Percentiles rank a stretch among this genome's conserved stretches.
Conservation (phyloP, 2,113 vertebrate species). For the Istiophorus platypterus region DNA sequence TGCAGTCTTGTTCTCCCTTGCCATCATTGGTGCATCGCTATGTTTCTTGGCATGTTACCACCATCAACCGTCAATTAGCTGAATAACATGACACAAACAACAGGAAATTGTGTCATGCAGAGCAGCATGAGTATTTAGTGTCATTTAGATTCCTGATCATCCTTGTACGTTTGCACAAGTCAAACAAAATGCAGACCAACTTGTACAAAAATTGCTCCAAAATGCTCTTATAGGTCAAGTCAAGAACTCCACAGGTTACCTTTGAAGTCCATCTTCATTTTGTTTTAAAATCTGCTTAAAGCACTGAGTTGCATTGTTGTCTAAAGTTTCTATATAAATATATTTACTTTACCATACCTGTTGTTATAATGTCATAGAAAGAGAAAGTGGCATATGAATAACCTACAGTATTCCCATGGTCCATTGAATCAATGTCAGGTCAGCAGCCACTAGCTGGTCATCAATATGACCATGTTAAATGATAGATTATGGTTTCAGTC, state of each 20-base stretch:
- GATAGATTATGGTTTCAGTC: conserved; percentile 45
- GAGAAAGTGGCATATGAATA: conserved; percentile 10
- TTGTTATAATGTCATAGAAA: conserved; percentile 8
- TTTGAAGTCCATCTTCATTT: too few relatives aligned
- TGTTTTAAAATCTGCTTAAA: not conserved
- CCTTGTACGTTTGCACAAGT: not conserved
- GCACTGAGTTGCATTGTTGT: not conserved
- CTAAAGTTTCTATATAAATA: not conserved
- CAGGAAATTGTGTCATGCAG: not conserved
- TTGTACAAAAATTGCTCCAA: not conserved
- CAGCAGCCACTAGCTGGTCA: conserved; percentile 41
- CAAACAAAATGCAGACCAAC: not conserved
- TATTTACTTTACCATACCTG: not conserved
- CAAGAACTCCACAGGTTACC: too few relatives aligned
- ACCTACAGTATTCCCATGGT: conserved; percentile 7
- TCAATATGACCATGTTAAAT: conserved; percentile 30
- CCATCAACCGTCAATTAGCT: not conserved
- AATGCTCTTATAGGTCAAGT: too few relatives aligned
- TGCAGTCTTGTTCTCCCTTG: not conserved
- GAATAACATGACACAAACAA: not conserved
- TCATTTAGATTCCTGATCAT: not conserved
- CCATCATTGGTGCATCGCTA: not conserved
- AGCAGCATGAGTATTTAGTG: not conserved
- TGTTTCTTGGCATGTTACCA: not conserved
- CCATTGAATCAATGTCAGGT: conserved; percentile 36